Evolutionary conservation across 2,797 vertebrate species (phyloP).

Genomic region (Tamandua tetradactyla): DNA sequence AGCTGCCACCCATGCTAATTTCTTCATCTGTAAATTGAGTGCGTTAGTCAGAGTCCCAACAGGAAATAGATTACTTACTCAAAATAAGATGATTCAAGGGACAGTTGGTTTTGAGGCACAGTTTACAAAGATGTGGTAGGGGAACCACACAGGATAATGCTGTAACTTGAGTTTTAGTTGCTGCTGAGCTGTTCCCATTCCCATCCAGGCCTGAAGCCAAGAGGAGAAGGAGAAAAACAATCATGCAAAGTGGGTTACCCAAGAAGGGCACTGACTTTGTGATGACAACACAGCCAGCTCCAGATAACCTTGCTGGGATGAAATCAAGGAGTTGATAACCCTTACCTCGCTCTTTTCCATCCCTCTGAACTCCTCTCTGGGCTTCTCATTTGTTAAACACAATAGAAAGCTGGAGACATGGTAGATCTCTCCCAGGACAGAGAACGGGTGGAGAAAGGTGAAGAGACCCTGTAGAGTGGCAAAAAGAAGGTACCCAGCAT

Average conservation of each 20-base stretch:
- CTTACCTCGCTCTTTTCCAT: neutral
- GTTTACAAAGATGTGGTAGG: neutral
- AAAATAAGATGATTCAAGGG: neutral
- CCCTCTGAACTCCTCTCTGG: slow-evolving; percentile 10
- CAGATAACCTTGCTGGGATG: neutral
- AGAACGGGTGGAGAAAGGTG: neutral
- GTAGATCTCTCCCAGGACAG: neutral
- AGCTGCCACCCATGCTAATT: neutral
- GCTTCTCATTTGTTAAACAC: slow-evolving; percentile 18
- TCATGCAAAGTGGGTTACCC: neutral
- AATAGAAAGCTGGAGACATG: neutral
- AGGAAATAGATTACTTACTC: neutral
- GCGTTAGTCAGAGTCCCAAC: neutral
- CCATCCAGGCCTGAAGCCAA: neutral
- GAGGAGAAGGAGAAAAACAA: neutral
- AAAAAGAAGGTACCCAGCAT: neutral
- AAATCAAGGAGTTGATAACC: neutral
- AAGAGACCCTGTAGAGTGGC: neutral
- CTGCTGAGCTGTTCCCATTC: neutral
- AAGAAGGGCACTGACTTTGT: neutral
- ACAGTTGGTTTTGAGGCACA: neutral
- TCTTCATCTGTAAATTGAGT: neutral
- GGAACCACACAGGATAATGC: neutral
- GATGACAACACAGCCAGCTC: neutral
- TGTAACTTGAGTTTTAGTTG: neutral